Conservation (phyloP, 1,140 invertebrate species). For the Leptopilina clavipes region DNA sequence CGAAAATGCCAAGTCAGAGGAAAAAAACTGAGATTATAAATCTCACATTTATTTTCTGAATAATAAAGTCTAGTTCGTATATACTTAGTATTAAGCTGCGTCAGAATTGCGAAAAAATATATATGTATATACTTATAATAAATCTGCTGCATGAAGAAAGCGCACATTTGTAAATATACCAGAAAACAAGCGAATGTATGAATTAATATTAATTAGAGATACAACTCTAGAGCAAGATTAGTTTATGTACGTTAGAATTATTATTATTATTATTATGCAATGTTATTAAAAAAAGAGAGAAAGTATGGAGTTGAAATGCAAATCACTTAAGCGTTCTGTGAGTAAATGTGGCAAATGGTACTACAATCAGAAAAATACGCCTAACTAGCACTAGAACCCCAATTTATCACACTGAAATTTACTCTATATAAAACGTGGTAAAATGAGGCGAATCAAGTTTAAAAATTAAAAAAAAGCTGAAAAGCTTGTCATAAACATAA, state of each 20-base stretch:
- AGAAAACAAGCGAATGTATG: constrained; percentile 50
- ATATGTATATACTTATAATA: neutral
- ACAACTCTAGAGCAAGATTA: neutral
- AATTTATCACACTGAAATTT: too few species aligned
- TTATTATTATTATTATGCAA: too few species aligned
- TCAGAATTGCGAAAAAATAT: constrained; percentile 15
- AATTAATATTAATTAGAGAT: constrained; percentile 44
- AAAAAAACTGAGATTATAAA: constrained; percentile 1
- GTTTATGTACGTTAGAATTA: neutral
- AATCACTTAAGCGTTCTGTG: too few species aligned
- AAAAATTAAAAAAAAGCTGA: too few species aligned
- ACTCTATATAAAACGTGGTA: too few species aligned
- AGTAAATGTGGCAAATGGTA: too few species aligned
- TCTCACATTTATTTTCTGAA: constrained; percentile 19
- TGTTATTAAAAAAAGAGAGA: too few species aligned
- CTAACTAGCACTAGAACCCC: too few species aligned
- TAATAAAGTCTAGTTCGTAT: neutral
- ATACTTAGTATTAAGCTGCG: neutral
- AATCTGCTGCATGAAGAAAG: constrained; percentile 43
- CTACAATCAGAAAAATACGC: too few species aligned
- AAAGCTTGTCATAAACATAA: too few species aligned
- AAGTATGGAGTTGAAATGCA: too few species aligned
- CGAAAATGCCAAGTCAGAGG: constrained; percentile 1
- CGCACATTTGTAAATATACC: constrained; percentile 60
- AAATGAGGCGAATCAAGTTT: too few species aligned